A percentile compares a stretch with the other conserved stretches of the same genome.
Evolutionary conservation across 1,140 invertebrate species (phyloP).

Genomic region (Acromyrmex echinatior): DNA sequence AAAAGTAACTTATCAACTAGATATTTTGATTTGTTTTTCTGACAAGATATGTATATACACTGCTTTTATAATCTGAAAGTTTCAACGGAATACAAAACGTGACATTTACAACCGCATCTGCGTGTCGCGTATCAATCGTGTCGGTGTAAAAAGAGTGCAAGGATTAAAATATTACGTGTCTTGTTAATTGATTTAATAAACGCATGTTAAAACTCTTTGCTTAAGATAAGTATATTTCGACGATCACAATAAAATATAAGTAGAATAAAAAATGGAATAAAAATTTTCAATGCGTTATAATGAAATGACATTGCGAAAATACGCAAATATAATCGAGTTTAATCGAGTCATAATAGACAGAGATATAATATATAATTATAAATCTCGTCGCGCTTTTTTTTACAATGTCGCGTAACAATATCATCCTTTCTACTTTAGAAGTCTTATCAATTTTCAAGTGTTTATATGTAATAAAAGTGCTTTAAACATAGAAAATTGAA

Average conservation of each 20-base stretch:
- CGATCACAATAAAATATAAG: background rate
- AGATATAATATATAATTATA: background rate
- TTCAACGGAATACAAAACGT: constrained; percentile 19
- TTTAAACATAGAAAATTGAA: background rate
- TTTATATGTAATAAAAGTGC: background rate
- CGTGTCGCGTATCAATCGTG: background rate
- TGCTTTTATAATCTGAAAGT: background rate
- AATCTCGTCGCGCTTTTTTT: background rate
- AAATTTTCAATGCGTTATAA: background rate
- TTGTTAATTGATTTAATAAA: constrained; percentile 13
- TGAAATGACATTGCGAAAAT: background rate
- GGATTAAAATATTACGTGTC: constrained; percentile 3
- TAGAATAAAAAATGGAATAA: background rate
- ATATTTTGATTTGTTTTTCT: constrained; percentile 67
- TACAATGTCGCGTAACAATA: background rate
- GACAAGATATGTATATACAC: constrained; percentile 23
- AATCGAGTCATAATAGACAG: background rate
- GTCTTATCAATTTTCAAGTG: constrained; percentile 2
- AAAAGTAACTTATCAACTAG: constrained; percentile 58
- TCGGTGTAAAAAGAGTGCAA: background rate
- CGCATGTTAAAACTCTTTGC: background rate
- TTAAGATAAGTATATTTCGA: background rate
- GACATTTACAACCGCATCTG: constrained; percentile 6
- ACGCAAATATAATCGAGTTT: background rate
- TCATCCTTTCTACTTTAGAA: background rate